Evolutionary conservation across 2,113 vertebrate species (phyloP), one percentile per base, ranked within the genome.

Genomic region (Oryzias woworae): DNA sequence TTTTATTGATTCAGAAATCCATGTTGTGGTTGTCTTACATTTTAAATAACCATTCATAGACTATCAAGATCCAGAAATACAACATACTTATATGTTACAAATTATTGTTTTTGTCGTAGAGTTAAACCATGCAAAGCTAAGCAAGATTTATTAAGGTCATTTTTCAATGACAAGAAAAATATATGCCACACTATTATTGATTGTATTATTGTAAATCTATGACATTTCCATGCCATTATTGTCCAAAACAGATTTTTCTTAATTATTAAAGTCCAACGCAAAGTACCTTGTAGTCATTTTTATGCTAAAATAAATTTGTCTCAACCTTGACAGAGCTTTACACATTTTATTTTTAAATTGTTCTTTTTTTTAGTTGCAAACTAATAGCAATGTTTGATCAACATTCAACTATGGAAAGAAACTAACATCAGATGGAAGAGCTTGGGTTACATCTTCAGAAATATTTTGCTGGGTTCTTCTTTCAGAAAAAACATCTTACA

Each of bases 271-370:
- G 16, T 48, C 51, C 41, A 53, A 23, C 14, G 52, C 43, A 49
- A 71, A 52, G 28, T 24, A 79, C 59, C 67, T 69, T 53, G 12
- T n/a, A 14, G 53, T 53, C 2, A 23, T 20, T 47, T 55, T 2
- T 45, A 69, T 62, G 53, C 65, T 62, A 41, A 36, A 62, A 58
- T 51, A 44, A 62, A 68, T 74, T 13, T 55, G 31, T 36, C 31
- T 36, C 31, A 78, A 31, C 36, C 4, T 43, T 15, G 0, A 12
- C 26, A 7, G 14, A 54, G 31, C 31, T 41, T 12, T 20, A 36
- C 36, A 36, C 2, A 10, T 36, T 36, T 36, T 10, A 2, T 6
- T 6, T 10, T 12, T 2, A 36, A 36, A 20, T 20, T 20, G 20
- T 20, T 20, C 36, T 12, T 2, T 36, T 36, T 36, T 36, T 10